Conservation (phyloP, 2,888 invertebrate genomes). For the Phrixothrix hirtus region DNA sequence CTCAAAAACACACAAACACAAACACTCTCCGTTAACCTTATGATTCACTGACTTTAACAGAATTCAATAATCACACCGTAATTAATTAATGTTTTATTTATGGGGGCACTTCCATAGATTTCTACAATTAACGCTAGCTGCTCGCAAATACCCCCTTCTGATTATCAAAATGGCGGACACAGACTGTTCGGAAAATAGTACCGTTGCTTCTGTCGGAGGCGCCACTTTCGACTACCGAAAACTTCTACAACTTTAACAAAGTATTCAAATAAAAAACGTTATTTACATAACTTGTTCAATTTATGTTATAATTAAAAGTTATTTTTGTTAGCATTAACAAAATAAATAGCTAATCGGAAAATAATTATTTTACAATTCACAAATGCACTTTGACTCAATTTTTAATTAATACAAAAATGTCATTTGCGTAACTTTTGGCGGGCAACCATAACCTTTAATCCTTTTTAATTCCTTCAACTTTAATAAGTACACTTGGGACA, state of each 20-base stretch:
- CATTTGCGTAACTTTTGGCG: too few relatives aligned
- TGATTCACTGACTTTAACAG: constrained; percentile 40
- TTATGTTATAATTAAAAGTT: too few relatives aligned
- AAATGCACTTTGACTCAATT: too few relatives aligned
- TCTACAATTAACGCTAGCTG: constrained; percentile 53
- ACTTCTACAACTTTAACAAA: constrained; percentile 11
- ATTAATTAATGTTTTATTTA: constrained; percentile 48
- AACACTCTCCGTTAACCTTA: constrained; percentile 45
- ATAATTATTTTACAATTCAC: too few relatives aligned
- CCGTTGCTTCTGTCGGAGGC: constrained; percentile 46
- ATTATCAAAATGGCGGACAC: constrained; percentile 57
- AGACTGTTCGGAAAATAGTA: constrained; percentile 43
- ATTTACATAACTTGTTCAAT: not conserved
- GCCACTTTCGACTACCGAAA: constrained; percentile 32
- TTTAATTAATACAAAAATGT: too few relatives aligned
- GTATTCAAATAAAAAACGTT: constrained; percentile 12
- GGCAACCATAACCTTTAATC: too few relatives aligned
- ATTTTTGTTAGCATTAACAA: too few relatives aligned
- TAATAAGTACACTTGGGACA: too few relatives aligned
- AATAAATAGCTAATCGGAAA: too few relatives aligned
- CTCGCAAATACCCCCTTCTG: constrained; percentile 55
- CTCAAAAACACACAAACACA: constrained; percentile 50
- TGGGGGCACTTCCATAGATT: constrained; percentile 53
- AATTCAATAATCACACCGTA: constrained; percentile 43
- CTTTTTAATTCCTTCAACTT: too few relatives aligned